A percentile compares a stretch with the other conserved stretches of the same genome.
Conservation (phyloP, 2,888 invertebrate genomes). For the Apodemia mormo region DNA sequence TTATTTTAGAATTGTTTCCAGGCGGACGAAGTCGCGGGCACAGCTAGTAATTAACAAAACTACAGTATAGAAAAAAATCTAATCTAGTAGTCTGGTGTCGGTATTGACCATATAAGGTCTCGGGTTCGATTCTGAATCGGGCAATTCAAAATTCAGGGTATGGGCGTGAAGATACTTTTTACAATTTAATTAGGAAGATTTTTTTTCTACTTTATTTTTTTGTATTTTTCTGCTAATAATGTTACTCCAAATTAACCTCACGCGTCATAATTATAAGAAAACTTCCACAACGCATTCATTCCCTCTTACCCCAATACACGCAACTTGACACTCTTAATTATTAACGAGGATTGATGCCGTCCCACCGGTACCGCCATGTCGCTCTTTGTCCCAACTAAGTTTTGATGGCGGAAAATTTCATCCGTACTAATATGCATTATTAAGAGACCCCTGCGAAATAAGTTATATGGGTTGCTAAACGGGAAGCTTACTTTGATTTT, state of each 20-base stretch:
- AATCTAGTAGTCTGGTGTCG: too few species aligned
- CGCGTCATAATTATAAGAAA: slow-evolving; percentile 18
- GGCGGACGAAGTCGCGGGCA: too few species aligned
- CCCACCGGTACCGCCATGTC: slow-evolving; percentile 44
- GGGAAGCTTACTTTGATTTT: slow-evolving; percentile 3
- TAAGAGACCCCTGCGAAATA: slow-evolving; percentile 23
- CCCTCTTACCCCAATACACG: slow-evolving; percentile 29
- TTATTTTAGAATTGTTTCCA: too few species aligned
- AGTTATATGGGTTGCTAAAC: slow-evolving; percentile 3
- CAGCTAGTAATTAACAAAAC: too few species aligned
- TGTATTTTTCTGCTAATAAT: too few species aligned
- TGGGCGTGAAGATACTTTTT: too few species aligned
- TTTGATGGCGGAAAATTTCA: slow-evolving; percentile 36
- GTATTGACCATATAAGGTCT: too few species aligned
- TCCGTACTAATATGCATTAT: slow-evolving; percentile 34
- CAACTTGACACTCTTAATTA: slow-evolving; percentile 56
- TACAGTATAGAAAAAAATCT: too few species aligned
- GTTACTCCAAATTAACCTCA: neutral
- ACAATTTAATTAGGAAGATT: too few species aligned
- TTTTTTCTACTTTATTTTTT: too few species aligned
- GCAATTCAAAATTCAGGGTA: too few species aligned
- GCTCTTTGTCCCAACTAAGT: slow-evolving; percentile 39
- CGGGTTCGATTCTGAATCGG: too few species aligned
- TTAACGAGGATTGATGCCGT: slow-evolving; percentile 68
- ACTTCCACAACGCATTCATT: slow-evolving; percentile 17